phyloP scores from a whole-genome alignment of 2,113 vertebrate species.

The Alouatta palliata region DNA sequence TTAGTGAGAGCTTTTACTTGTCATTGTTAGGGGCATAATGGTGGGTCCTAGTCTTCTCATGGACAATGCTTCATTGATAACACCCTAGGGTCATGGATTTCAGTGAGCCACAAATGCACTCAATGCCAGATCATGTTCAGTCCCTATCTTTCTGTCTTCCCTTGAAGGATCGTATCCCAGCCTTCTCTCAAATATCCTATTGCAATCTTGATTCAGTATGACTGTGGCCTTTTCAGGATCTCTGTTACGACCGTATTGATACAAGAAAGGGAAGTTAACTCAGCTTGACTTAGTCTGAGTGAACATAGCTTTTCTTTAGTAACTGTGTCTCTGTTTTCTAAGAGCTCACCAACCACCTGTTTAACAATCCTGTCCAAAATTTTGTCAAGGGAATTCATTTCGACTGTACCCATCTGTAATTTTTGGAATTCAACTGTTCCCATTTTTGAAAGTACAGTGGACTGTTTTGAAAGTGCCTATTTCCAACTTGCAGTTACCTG shows the following conservation, averaged over 20 bases:
- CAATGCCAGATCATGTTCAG: not conserved
- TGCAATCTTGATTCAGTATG: not conserved
- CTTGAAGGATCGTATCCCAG: not conserved
- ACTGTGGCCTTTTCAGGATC: not conserved
- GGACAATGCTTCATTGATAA: constrained; percentile 23
- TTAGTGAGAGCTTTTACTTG: not conserved
- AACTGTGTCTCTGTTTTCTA: not conserved
- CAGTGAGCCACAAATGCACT: not conserved
- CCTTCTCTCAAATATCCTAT: not conserved
- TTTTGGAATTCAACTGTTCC: constrained; percentile 42
- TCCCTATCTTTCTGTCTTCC: not conserved
- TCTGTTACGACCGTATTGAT: not conserved
- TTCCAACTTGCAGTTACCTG: not conserved
- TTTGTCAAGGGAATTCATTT: constrained; percentile 49
- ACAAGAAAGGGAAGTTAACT: not conserved
- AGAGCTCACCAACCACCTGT: constrained; percentile 36
- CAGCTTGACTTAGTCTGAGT: not conserved
- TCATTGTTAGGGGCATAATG: not conserved
- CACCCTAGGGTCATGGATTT: not conserved
- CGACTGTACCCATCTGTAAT: constrained; percentile 47
- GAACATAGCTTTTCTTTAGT: not conserved
- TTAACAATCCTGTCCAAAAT: constrained; percentile 7
- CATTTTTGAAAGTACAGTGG: constrained; percentile 44
- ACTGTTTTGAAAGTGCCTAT: constrained; percentile 27
- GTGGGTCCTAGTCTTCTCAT: not conserved